Conservation (phyloP, 2,797 vertebrate species). For the Babyrousa celebensis region DNA sequence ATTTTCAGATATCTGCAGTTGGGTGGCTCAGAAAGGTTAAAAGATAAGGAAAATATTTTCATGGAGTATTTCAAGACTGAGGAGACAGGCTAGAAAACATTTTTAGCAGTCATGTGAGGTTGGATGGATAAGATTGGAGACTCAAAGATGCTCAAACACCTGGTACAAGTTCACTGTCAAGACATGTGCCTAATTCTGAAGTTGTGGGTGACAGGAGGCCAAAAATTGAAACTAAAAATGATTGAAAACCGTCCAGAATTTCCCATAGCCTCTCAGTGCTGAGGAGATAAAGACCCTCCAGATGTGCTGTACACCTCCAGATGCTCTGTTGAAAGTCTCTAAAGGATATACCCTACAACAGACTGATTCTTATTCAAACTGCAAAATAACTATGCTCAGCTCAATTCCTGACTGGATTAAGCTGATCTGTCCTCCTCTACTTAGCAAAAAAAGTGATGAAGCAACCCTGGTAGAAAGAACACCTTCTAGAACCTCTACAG, state of each 20-base stretch:
- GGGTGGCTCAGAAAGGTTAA: background rate
- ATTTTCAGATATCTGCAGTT: background rate
- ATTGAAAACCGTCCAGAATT: background rate
- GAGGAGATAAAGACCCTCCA: background rate
- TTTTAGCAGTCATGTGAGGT: background rate
- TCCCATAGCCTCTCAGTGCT: background rate
- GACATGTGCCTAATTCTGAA: slow-evolving; percentile 7
- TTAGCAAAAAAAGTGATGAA: background rate
- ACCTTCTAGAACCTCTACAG: background rate
- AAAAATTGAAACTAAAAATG: background rate
- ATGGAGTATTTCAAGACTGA: background rate
- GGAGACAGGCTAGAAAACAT: background rate
- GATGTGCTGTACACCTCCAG: background rate
- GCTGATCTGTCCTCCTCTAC: background rate
- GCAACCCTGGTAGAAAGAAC: background rate
- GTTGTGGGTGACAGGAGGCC: background rate
- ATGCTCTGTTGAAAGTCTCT: background rate
- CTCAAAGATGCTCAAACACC: background rate
- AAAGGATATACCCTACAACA: background rate
- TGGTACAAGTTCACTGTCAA: background rate
- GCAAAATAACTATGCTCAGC: background rate
- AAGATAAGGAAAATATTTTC: background rate
- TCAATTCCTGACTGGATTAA: background rate
- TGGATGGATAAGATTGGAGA: background rate
- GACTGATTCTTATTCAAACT: background rate